A percentile compares a stretch with the other conserved stretches of the same genome.
These are phyloP conservation scores for Peromyscus leucopus DNA, from an alignment of 2,113 vertebrate species.

Conservation along the genomic window DNA sequence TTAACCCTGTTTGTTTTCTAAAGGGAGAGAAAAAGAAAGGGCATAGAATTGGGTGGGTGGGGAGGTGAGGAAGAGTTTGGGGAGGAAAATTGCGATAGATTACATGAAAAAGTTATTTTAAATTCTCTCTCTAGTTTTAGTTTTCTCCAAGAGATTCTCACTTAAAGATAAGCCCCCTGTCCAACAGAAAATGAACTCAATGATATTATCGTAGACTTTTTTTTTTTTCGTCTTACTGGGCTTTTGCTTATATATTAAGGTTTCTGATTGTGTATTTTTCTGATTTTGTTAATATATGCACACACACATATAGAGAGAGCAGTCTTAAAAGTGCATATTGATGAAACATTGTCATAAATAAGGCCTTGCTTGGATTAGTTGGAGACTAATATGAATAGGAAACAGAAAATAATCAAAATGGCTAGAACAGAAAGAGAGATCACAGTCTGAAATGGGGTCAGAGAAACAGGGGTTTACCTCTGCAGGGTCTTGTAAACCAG, in stretches of 20 bases:
- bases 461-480: slow-evolving; percentile 10
- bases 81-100: background rate
- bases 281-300: no score
- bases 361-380: background rate
- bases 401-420: background rate
- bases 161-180: no score
- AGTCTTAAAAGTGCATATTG: background rate
- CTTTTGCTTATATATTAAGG: no score
- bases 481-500: slow-evolving; percentile 41
- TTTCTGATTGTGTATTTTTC: no score
- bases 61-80: background rate
- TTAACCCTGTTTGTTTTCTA: background rate
- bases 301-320: background rate
- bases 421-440: background rate
- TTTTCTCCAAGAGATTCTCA: no score
- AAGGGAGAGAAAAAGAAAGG: background rate
- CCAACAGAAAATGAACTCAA: no score
- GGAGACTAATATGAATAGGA: background rate
- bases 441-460: background rate
- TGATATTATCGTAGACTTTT: no score
- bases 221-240: no score
- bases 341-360: background rate
- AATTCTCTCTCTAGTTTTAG: background rate
- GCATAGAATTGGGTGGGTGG: background rate
- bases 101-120: background rate